These are phyloP conservation scores for Lapara coniferarum DNA, from an alignment of 2,888 invertebrate genomes.

Conservation along the genomic window DNA sequence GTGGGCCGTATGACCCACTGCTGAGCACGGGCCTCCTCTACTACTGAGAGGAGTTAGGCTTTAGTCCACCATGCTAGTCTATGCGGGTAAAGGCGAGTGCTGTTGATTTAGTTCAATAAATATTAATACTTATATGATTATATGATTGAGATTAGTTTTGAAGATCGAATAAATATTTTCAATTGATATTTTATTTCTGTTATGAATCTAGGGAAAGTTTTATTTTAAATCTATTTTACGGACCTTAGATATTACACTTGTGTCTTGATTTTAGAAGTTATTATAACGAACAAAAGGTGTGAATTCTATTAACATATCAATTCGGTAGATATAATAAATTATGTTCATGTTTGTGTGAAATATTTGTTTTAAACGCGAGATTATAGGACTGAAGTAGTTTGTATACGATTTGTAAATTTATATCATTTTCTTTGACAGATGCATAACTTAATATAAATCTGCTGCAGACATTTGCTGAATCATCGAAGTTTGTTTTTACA, in stretches of 20 bases:
- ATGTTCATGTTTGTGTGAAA: conserved; percentile 1
- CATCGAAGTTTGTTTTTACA: not conserved
- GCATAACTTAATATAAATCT: not conserved
- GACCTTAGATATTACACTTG: not conserved
- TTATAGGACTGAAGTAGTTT: conserved; percentile 35
- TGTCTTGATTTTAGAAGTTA: not conserved
- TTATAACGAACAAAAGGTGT: conserved; percentile 3
- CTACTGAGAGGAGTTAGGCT: no score
- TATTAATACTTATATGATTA: conserved; percentile 6
- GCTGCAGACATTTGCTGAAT: not conserved
- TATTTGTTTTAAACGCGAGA: conserved; percentile 28
- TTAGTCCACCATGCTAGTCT: no score
- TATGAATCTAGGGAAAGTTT: not conserved
- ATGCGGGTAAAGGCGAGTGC: no score
- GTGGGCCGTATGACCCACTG: no score
- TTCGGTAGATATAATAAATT: conserved; percentile 42
- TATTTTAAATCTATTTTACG: not conserved
- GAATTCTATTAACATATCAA: conserved; percentile 53
- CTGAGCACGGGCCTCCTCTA: no score
- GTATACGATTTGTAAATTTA: conserved; percentile 33
- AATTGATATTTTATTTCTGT: not conserved
- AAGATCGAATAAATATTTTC: not conserved
- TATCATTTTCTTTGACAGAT: not conserved
- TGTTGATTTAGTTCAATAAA: not conserved
- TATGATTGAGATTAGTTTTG: not conserved